Conservation (phyloP, 2,113 vertebrate species). For the Engystomops pustulosus region DNA sequence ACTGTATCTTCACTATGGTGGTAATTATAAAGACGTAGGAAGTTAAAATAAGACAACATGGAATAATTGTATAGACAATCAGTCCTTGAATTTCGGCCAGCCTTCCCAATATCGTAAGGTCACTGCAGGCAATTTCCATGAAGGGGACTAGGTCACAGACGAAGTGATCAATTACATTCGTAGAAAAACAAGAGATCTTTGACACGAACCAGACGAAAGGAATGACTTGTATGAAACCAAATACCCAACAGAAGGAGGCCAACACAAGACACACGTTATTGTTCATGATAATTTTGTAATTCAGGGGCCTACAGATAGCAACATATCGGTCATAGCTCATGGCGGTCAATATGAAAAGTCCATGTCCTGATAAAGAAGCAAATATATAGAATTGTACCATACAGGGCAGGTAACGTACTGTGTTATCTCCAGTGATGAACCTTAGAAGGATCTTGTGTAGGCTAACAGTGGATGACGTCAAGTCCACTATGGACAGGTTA, state of each 20-base stretch:
- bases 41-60: not conserved
- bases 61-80: not conserved
- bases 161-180: not conserved
- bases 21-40: slow-evolving; percentile 13
- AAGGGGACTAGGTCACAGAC: slow-evolving; percentile 19
- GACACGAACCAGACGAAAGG: not conserved
- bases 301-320: not conserved
- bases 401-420: not conserved
- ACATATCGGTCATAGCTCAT: slow-evolving; percentile 2
- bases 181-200: not conserved
- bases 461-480: not conserved
- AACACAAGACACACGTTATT: not conserved
- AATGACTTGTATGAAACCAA: not conserved
- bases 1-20: not conserved
- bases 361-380: not conserved
- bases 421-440: slow-evolving; percentile 1
- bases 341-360: not conserved
- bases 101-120: not conserved
- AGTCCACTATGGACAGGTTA: not conserved
- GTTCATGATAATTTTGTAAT: not conserved
- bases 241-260: slow-evolving; percentile 8
- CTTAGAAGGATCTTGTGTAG: not conserved
- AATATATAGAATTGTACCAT: slow-evolving; percentile 8
- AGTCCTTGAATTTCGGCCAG: not conserved
- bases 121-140: not conserved